Conservation (phyloP, 2,113 vertebrate species). For the Zosterops borbonicus region DNA sequence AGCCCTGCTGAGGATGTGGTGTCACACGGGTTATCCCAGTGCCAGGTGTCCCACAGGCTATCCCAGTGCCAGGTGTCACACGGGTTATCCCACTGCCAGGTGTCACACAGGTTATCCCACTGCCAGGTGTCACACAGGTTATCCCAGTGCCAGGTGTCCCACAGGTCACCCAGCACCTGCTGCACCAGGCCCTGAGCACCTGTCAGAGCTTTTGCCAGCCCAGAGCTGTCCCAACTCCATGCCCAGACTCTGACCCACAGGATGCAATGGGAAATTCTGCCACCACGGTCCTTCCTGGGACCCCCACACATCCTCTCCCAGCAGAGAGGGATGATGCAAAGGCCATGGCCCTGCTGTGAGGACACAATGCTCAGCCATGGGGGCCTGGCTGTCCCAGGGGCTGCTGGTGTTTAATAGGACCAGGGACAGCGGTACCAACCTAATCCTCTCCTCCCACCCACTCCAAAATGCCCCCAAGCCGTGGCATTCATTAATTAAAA, state of each 20-base stretch:
- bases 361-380: rapidly evolving
- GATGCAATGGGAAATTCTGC: neutral
- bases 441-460: neutral
- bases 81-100: too few species aligned
- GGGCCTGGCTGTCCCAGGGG: neutral
- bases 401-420: rapidly evolving
- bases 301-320: rapidly evolving
- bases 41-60: too few species aligned
- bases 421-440: neutral
- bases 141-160: too few species aligned
- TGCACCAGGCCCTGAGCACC: too few species aligned
- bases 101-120: too few species aligned
- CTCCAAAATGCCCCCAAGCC: constrained; percentile 18
- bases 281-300: rapidly evolving
- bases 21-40: neutral
- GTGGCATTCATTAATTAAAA: constrained; percentile 58
- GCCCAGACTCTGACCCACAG: neutral
- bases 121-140: too few species aligned
- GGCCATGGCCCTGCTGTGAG: rapidly evolving
- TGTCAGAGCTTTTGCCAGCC: neutral
- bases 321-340: rapidly evolving
- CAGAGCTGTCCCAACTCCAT: rapidly evolving
- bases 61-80: too few species aligned
- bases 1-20: rapidly evolving
- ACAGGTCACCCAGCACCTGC: too few species aligned